These are phyloP conservation scores for Amphiprion percula DNA, from an alignment of 2,113 vertebrate species.

Conservation along the genomic window DNA sequence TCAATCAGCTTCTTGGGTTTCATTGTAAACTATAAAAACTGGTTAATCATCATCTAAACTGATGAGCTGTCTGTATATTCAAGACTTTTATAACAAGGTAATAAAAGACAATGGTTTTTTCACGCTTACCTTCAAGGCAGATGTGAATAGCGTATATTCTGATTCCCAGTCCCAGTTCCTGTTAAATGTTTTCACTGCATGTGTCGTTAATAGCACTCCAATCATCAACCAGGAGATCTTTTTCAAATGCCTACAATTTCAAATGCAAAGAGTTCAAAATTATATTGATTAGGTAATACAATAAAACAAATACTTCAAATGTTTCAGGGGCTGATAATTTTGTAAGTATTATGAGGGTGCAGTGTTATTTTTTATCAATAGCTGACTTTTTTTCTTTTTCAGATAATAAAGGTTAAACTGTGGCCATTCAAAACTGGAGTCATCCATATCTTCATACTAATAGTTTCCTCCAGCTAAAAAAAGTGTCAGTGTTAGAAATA, in stretches of 20 bases:
- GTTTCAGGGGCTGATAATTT: too few species aligned
- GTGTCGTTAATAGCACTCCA: conserved; percentile 88
- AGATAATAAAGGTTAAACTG: too few species aligned
- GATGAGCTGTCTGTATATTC: not conserved
- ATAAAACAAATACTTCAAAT: not conserved
- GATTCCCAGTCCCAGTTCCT: conserved; percentile 99
- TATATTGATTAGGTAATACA: not conserved
- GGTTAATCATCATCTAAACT: not conserved
- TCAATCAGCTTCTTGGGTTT: not conserved
- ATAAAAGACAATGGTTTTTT: not conserved
- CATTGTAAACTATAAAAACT: not conserved
- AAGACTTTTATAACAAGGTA: not conserved
- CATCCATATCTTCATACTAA: too few species aligned
- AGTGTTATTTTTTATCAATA: too few species aligned
- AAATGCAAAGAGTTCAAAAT: not conserved
- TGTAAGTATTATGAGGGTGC: too few species aligned
- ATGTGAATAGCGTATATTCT: conserved; percentile 97
- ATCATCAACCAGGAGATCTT: conserved; percentile 93
- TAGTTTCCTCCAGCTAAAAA: not conserved
- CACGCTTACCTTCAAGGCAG: conserved; percentile 92
- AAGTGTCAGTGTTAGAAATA: too few species aligned
- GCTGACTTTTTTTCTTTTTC: too few species aligned
- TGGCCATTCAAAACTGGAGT: too few species aligned
- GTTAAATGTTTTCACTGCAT: conserved; percentile 95
- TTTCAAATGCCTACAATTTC: conserved; percentile 85